Evolutionary conservation across 2,113 vertebrate genomes (phyloP).

Genomic region (Aldabrachelys gigantea): DNA sequence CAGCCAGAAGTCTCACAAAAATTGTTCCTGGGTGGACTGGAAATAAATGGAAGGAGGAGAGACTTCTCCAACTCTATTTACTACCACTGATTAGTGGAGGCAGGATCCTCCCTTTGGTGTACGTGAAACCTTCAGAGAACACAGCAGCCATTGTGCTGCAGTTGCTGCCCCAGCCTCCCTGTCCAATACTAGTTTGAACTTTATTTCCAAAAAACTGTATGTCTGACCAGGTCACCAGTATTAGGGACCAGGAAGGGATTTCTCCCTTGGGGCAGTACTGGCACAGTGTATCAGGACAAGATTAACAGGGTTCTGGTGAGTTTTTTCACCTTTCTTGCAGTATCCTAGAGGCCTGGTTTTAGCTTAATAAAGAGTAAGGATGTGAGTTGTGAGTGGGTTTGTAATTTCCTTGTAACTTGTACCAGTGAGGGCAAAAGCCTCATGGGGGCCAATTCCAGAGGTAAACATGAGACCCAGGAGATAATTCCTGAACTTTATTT

Average conservation of each 20-base stretch:
- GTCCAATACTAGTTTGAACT: background rate
- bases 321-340: background rate
- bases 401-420: too few relatives aligned
- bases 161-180: background rate
- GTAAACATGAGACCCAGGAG: too few relatives aligned
- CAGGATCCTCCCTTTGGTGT: background rate
- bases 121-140: background rate
- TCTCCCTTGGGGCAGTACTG: background rate
- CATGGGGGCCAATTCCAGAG: too few relatives aligned
- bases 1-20: background rate
- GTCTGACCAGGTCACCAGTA: background rate
- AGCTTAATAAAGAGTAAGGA: background rate
- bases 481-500: too few relatives aligned
- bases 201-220: background rate
- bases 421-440: too few relatives aligned
- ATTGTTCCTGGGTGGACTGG: background rate
- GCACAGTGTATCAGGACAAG: background rate
- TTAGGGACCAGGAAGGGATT: background rate
- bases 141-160: background rate
- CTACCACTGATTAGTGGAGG: background rate
- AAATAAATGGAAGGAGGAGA: background rate
- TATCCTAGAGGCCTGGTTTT: background rate
- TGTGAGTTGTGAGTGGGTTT: too few relatives aligned
- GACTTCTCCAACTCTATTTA: background rate
- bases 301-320: background rate